Percentiles rank a stretch among this genome's conserved stretches.
phyloP scores from a whole-genome alignment of 2,797 vertebrate species.

The Pteronotus mesoamericanus region DNA sequence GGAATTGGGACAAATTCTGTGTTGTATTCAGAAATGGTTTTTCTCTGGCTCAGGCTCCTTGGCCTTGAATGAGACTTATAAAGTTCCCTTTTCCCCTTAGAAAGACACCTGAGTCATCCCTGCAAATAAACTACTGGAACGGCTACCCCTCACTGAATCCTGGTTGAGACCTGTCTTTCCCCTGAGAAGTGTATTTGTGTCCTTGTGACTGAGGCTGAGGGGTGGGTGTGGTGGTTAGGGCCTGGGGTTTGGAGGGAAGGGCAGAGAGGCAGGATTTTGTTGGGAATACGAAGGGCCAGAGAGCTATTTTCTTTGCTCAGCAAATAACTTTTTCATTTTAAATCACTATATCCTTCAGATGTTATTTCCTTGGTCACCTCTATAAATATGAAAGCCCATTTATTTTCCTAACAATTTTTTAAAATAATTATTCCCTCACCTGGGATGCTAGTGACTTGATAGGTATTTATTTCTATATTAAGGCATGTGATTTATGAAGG shows the following conservation, averaged over 20 bases:
- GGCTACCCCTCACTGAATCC: not conserved
- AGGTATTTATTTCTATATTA: not conserved
- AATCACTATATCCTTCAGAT: not conserved
- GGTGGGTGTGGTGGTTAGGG: not conserved
- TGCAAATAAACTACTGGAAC: not conserved
- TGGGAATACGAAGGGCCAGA: not conserved
- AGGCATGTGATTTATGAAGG: not conserved
- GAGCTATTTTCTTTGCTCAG: not conserved
- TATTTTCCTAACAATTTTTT: not conserved
- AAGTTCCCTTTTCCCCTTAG: not conserved
- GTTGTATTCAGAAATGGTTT: not conserved
- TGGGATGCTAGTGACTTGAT: not conserved
- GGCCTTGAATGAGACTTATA: not conserved
- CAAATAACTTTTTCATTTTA: not conserved
- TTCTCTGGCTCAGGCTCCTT: not conserved
- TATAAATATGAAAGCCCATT: not conserved
- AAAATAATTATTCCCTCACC: not conserved
- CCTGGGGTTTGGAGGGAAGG: not conserved
- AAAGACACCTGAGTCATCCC: not conserved
- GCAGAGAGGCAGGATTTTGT: fast-evolving
- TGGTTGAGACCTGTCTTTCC: not conserved
- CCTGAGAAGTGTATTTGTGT: not conserved
- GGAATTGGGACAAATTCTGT: not conserved
- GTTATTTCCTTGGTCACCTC: not conserved
- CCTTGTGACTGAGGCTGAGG: not conserved